Percentiles rank a stretch among this genome's conserved stretches.
Evolutionary conservation across 2,113 vertebrate genomes (phyloP).

Genomic region (Barbus barbus): DNA sequence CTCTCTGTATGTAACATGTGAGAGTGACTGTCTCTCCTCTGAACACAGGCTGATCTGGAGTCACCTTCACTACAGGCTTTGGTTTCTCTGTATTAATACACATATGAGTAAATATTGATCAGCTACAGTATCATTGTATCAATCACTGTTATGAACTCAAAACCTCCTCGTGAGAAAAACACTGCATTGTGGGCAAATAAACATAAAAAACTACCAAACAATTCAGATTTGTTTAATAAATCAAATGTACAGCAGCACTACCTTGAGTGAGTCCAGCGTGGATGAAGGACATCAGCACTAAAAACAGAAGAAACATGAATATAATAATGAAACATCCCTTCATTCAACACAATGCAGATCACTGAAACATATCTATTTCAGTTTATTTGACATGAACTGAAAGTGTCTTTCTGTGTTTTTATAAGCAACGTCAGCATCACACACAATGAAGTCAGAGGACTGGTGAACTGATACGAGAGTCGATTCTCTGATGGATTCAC

Average conservation of each 20-base stretch:
- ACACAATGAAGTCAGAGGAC: no score
- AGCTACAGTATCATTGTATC: not conserved
- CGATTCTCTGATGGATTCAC: no score
- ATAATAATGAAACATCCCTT: not conserved
- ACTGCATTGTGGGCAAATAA: not conserved
- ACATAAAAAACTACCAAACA: not conserved
- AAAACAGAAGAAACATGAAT: not conserved
- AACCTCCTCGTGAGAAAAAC: not conserved
- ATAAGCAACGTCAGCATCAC: no score
- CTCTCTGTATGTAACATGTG: not conserved
- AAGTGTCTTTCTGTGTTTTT: no score
- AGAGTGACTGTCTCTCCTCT: not conserved
- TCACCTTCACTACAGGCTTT: constrained; percentile 19
- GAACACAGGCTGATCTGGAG: not conserved
- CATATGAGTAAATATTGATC: not conserved
- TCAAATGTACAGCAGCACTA: not conserved
- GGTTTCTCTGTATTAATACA: constrained; percentile 8
- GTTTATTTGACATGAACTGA: no score
- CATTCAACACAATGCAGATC: no score
- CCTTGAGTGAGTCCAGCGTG: not conserved
- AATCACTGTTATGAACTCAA: not conserved
- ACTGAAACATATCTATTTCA: no score
- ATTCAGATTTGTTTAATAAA: not conserved
- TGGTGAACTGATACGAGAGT: no score
- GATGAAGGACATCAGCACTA: not conserved